Evolutionary conservation across 2,888 invertebrate genomes (phyloP), one percentile per base, ranked within the genome.

Genomic region (Icerya purchasi): DNA sequence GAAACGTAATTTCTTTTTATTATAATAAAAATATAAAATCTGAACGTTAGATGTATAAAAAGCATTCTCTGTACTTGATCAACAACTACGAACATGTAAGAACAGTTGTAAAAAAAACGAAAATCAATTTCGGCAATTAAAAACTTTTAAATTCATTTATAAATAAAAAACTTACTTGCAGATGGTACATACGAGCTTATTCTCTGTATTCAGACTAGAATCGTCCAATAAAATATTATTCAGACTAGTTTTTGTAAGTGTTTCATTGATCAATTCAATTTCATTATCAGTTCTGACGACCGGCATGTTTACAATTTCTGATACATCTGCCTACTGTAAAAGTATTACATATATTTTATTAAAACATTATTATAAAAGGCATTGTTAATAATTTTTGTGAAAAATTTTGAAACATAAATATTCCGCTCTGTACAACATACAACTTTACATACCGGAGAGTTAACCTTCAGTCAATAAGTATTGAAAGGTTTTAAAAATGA

Each of bases 231-330:
- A 60, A 51, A 49, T 36, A 25, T 22, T 53, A 21, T 60, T 56
- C 22, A 60, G 60, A 60, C 60, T 60, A 60, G 60, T 56, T 51
- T 60, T 56, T 54, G 56, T 52, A 50, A 60, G 53, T 10, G 21
- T 25, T 52, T 56, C 56, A 23, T 56, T 56, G 18, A 60, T 19
- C 53, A 56, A 53, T 22, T 60, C 56, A 25, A 60, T 36, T 21
- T n/a, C 36, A 2, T 60, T 56, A 24, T 60, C 60, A 22, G 56
- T 36, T 22, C 23, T 56, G 19, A 54, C 21, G 20, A 56, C 49
- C 21, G 36, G 19, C 19, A 56, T 36, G 5, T 36, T 36, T 36
- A 14, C 14, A 14, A 14, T 36, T 36, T 36, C 36, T 14, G 14
- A 36, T 36, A 14, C 36, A 36, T 36, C 36, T 5, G 36, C 36